Percentiles rank a stretch among this genome's conserved stretches.
These are phyloP conservation scores for Papilio helenus DNA, from an alignment of 1,140 invertebrate species.

Conservation along the genomic window DNA sequence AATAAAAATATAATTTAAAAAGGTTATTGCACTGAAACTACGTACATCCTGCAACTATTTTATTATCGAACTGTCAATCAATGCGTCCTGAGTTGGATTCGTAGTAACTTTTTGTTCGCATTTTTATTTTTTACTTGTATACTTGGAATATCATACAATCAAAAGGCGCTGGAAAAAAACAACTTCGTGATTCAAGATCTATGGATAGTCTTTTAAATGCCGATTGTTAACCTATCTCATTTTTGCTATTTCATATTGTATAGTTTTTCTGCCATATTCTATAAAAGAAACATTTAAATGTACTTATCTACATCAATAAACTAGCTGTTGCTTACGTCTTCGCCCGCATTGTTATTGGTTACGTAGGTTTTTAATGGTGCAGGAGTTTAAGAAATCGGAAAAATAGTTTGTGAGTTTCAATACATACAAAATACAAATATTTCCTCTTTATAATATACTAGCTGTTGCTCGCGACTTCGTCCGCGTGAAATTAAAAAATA, in stretches of 20 bases:
- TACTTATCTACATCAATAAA: too few relatives aligned
- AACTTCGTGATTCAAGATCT: constrained; percentile 1
- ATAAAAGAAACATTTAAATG: too few relatives aligned
- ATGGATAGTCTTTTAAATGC: background rate
- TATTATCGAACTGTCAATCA: constrained; percentile 18
- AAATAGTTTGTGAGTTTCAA: too few relatives aligned
- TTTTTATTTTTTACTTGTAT: background rate
- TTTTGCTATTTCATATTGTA: constrained; percentile 13
- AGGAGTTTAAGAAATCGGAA: too few relatives aligned
- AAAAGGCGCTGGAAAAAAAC: background rate
- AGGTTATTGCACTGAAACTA: background rate
- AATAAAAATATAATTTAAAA: too few relatives aligned
- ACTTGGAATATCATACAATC: background rate
- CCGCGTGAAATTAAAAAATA: too few relatives aligned
- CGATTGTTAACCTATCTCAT: background rate
- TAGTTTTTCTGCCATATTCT: background rate
- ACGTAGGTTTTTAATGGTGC: too few relatives aligned
- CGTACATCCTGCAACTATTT: background rate
- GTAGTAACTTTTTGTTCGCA: background rate
- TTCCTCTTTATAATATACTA: too few relatives aligned
- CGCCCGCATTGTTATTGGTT: too few relatives aligned
- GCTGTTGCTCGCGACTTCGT: too few relatives aligned
- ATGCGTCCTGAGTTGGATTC: background rate
- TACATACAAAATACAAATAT: too few relatives aligned
- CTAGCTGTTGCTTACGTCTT: too few relatives aligned